phyloP scores from a whole-genome alignment of 2,113 vertebrate species.

The Planiliza haematocheilus region DNA sequence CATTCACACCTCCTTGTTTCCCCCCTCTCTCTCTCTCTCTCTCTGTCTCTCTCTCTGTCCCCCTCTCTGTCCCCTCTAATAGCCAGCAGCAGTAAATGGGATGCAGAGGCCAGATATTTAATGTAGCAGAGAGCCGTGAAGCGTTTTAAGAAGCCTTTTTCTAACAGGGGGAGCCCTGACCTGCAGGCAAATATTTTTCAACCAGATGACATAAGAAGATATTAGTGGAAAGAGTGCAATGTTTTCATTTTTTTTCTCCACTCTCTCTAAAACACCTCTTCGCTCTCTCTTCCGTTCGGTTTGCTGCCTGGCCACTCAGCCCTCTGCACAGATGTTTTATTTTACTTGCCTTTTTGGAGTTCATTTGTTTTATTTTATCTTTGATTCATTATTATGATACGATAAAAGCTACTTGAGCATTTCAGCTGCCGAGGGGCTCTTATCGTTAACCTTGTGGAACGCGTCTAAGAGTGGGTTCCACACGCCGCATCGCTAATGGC shows the following conservation, averaged over 20 bases:
- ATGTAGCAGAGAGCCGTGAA: constrained; percentile 82
- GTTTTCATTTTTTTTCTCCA: constrained; percentile 50
- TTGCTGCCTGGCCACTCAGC: constrained; percentile 53
- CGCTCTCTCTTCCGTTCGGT: constrained; percentile 49
- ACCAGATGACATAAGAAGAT: constrained; percentile 83
- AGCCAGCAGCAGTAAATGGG: constrained; percentile 79
- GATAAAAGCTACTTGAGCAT: constrained; percentile 90
- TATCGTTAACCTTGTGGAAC: constrained; percentile 89
- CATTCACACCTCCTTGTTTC: constrained; percentile 3
- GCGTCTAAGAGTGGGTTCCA: constrained; percentile 79
- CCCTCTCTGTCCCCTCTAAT: constrained; percentile 62
- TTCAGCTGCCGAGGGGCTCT: constrained; percentile 83
- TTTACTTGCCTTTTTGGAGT: constrained; percentile 83
- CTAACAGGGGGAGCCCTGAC: constrained; percentile 82
- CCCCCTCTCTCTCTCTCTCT: not conserved
- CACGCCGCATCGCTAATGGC: constrained; percentile 81
- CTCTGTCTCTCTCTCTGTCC: not conserved
- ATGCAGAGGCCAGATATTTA: constrained; percentile 82
- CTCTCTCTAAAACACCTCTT: constrained; percentile 14
- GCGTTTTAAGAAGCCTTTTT: constrained; percentile 81
- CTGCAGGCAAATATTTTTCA: constrained; percentile 86
- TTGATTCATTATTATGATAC: constrained; percentile 90
- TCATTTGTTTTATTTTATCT: constrained; percentile 90
- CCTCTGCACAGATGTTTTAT: constrained; percentile 79
- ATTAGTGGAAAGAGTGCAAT: constrained; percentile 67